These are phyloP conservation scores for Venusia cambrica DNA, from an alignment of 2,888 invertebrate species.

Conservation along the genomic window DNA sequence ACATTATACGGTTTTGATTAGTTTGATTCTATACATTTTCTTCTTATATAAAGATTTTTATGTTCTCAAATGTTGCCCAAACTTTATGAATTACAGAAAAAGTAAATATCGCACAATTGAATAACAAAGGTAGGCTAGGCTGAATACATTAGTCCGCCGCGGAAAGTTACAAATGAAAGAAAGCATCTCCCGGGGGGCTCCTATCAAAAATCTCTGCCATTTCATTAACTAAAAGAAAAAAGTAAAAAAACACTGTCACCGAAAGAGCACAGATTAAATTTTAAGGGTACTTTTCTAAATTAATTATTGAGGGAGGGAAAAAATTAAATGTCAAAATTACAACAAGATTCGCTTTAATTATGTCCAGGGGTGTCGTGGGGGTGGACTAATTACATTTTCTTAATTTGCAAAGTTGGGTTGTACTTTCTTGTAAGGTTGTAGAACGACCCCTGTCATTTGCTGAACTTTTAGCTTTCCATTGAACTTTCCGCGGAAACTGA, in stretches of 20 bases:
- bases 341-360: conserved; percentile 78
- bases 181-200: conserved; percentile 29
- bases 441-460: conserved; percentile 37
- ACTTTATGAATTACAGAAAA: conserved; percentile 35
- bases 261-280: conserved; percentile 73
- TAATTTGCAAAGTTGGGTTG: conserved; percentile 71
- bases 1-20: too few relatives aligned
- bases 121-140: conserved; percentile 44
- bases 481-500: too few relatives aligned
- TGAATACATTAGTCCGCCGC: conserved; percentile 52
- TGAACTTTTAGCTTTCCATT: conserved; percentile 24
- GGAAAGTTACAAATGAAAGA: conserved; percentile 44
- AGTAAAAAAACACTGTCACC: conserved; percentile 58
- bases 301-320: conserved; percentile 69
- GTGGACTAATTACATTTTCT: conserved; percentile 76
- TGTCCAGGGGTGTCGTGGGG: conserved; percentile 49
- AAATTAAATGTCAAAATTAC: conserved; percentile 80
- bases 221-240: conserved; percentile 60
- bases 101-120: conserved; percentile 42
- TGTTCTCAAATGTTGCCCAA: conserved; percentile 11
- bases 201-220: conserved; percentile 69
- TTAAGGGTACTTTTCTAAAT: conserved; percentile 72
- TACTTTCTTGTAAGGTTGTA: conserved; percentile 41
- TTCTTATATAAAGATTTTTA: conserved; percentile 1
- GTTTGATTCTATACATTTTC: too few relatives aligned